Evolutionary conservation across 2,888 invertebrate genomes (phyloP), one percentile per base, ranked within the genome.

Genomic region (Laothoe populi): DNA sequence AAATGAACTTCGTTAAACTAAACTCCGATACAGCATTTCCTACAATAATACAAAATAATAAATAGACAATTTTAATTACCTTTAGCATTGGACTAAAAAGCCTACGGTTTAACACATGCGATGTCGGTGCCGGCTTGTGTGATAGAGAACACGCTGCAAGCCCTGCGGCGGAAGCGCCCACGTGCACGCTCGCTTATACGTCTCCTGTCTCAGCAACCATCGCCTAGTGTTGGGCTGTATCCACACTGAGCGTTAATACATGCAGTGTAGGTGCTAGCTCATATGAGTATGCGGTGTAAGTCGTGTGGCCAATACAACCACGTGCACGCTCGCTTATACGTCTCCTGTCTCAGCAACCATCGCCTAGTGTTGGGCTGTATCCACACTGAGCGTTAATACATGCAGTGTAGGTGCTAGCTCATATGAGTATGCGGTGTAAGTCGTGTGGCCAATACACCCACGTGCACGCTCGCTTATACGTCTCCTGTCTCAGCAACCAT

Each of bases 161-260:
- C 80, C 89, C 84, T 64, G 71, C 62, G 90, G 90, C 73, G 60
- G 73, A 62, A 63, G 72, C 87, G 84, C 91, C 91, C 86, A 90
- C 91, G 82, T 79, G 66, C 71, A 74, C 82, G 84, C 83, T 82
- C 73, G 85, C 86, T 82, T 88, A 85, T 87, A 86, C 84, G 85
- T 90, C 87, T 87, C 83, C 83, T 85, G 88, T 87, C 84, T 80
- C 65, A 59, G 63, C 58, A 66, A 61, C 74, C 75, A 78, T 70
- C 72, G 71, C 69, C 68, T 87, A 87, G 78, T 72, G 59, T 80
- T 68, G 84, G 81, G 86, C 67, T 63, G 63, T 3, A 40, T 59
- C 38, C 62, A 70, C 59, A 71, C 63, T 59, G 62, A 57, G 62
- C 61, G 44, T 42, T 40, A 38, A 35, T 31, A 61, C 40, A 35